Evolutionary conservation across 2,797 vertebrate genomes (phyloP), one percentile per base, ranked within the genome.

Genomic region (Lateolabrax maculatus): DNA sequence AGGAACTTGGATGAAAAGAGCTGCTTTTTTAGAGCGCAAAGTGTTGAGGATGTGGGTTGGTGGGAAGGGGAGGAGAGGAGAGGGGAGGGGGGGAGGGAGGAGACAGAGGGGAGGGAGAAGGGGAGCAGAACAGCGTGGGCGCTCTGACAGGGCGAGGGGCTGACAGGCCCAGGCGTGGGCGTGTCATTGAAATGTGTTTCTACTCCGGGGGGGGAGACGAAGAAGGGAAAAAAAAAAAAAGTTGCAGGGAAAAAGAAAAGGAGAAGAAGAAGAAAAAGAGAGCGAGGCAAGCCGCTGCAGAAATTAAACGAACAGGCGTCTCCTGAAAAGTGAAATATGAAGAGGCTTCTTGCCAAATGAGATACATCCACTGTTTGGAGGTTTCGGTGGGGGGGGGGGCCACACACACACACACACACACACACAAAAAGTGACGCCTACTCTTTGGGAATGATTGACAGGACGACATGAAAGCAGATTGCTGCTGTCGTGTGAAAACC

Each of bases 171-270:
- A 64, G 77, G 93, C 91, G 94, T 95, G 94, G 94, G 94, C 88
- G 93, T 94, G 93, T 88, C 93, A 94, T 94, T 94, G 93, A 94
- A 95, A 94, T 93, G 94, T 92, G 90, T 93, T 93, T 92, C 90
- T 92, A 84, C 92, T 92, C 89, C 63, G 57, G 81, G 66, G 77
- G 89, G 79, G 74, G 46, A 51, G 73, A 48, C 37, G 48, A 18
- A 75, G 49, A 52, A 51, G 43, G 39, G 25, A 41, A 29, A 19
- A 5, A 25, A 13, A 61, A 71, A 71, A 86, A 82, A 88, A 89
- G 89, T 87, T 89, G 53, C 71, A 81, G 73, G 68, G 77, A 76
- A 80, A 60, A 55, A 83, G 68, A 72, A 76, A 74, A 81, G 64
- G 41, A 79, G 41, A 41, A 78, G 63, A 64, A 74, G 41, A 57